Evolutionary conservation across 2,888 invertebrate genomes (phyloP), one percentile per base, ranked within the genome.

Genomic region (Agrilus mali): DNA sequence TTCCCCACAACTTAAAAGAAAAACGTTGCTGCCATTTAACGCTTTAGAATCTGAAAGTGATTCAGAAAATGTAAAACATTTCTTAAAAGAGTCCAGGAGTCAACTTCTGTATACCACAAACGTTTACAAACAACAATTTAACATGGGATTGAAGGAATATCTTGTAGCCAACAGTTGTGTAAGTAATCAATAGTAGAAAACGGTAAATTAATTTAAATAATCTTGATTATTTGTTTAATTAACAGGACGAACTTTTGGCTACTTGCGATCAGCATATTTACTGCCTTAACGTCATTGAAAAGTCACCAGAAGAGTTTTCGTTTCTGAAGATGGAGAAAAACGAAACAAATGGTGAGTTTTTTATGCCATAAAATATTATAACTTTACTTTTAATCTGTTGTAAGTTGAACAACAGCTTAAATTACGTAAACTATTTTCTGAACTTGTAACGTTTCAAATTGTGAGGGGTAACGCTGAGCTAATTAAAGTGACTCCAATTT

Each of bases 181-280:
- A 59, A 63, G 65, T 64, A 42, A n/a, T 41, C 32, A 33, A n/a
- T 36, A 17, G 8, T 27, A 14, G 13, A 33, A 36, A 8, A 22
- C n/a, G n/a, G n/a, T n/a, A n/a, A n/a, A n/a, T n/a, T n/a, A n/a
- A n/a, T n/a, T n/a, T n/a, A n/a, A n/a, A n/a, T 33, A 22, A 20
- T 36, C 43, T 14, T 40, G 20, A 33, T 44, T 38, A 40, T 43
- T 44, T 50, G 46, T 50, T 51, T 49, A 55, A 54, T 59, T 66
- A 68, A 51, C 67, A 93, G 92, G 80, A 80, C 65, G 90, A 90
- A 72, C 75, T 93, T 59, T 75, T 86, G 61, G 78, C 81, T 48
- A 84, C 86, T 46, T 90, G 92, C 71, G 81, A 84, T 56, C 87
- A 90, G 60, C 89, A 92, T 68, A 80, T 89, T 59, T 80, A 78